Percentiles rank a stretch among this genome's conserved stretches.
Evolutionary conservation across 2,797 vertebrate genomes (phyloP).

Genomic region (Pygocentrus nattereri): DNA sequence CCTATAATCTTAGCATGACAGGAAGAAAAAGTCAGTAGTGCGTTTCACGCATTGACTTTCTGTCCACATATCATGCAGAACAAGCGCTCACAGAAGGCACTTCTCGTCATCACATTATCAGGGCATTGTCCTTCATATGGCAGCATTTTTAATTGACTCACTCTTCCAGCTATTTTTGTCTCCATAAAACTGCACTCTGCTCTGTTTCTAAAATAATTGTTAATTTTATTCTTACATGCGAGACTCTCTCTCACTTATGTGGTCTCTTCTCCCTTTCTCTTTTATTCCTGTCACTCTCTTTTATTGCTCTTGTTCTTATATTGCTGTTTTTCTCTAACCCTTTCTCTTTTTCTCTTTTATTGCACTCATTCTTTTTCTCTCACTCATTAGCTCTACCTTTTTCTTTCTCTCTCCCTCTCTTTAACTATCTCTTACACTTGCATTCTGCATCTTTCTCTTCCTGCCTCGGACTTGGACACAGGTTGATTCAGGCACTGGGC

Average conservation of each 20-base stretch:
- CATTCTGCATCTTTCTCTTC: neutral
- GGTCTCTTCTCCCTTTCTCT: neutral
- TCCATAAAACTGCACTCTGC: neutral
- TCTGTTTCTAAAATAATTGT: neutral
- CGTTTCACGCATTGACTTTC: neutral
- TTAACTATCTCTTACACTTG: neutral
- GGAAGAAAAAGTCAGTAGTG: neutral
- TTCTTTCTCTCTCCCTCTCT: neutral
- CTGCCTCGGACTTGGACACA: neutral
- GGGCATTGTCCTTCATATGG: conserved; percentile 13
- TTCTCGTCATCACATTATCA: conserved; percentile 6
- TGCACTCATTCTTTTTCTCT: neutral
- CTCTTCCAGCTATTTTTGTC: neutral
- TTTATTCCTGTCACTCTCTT: neutral
- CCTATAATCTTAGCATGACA: neutral
- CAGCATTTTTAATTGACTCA: neutral
- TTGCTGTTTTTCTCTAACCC: neutral
- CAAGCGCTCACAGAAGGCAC: neutral
- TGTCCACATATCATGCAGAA: neutral
- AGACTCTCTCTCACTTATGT: too few relatives aligned
- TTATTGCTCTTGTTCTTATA: neutral
- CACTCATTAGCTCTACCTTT: neutral
- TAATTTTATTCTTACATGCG: neutral
- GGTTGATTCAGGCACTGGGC: neutral
- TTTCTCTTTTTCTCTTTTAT: too few relatives aligned